Evolutionary conservation across 2,888 invertebrate species (phyloP).

Genomic region (Leptarthrus brevirostris): DNA sequence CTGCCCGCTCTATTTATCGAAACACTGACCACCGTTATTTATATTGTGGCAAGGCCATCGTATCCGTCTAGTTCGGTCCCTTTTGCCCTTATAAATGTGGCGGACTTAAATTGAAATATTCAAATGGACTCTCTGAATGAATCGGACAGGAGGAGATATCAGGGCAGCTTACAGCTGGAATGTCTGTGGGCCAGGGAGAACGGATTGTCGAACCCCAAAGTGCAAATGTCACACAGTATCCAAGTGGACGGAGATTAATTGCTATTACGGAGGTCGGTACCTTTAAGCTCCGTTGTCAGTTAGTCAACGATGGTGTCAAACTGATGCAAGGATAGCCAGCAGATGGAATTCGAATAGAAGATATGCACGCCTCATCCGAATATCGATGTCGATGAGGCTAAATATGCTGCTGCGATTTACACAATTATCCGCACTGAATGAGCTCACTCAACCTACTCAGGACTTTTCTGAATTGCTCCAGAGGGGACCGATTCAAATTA

Average conservation of each 20-base stretch:
- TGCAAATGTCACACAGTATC: constrained; percentile 54
- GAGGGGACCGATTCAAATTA: constrained; percentile 8
- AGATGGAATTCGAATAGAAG: not conserved
- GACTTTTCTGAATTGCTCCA: not conserved
- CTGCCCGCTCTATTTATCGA: constrained; percentile 39
- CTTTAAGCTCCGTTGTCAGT: constrained; percentile 48
- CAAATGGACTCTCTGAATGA: constrained; percentile 52
- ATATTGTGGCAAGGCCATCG: constrained; percentile 49
- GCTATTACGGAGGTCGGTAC: constrained; percentile 51
- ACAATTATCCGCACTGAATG: constrained; percentile 19
- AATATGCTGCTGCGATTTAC: constrained; percentile 15
- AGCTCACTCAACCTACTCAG: constrained; percentile 8
- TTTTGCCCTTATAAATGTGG: constrained; percentile 53
- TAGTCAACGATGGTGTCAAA: constrained; percentile 38
- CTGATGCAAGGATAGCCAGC: constrained; percentile 4
- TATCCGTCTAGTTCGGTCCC: constrained; percentile 19
- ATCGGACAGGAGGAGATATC: constrained; percentile 44
- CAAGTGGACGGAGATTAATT: constrained; percentile 55
- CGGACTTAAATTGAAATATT: constrained; percentile 55
- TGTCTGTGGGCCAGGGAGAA: not conserved
- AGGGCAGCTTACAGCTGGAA: constrained; percentile 25
- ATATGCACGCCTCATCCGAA: not conserved
- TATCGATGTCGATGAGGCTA: not conserved
- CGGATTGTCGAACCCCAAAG: constrained; percentile 45
- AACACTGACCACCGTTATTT: constrained; percentile 51